These are phyloP conservation scores for Sphaeramia orbicularis DNA, from an alignment of 2,797 vertebrate genomes.

Conservation along the genomic window DNA sequence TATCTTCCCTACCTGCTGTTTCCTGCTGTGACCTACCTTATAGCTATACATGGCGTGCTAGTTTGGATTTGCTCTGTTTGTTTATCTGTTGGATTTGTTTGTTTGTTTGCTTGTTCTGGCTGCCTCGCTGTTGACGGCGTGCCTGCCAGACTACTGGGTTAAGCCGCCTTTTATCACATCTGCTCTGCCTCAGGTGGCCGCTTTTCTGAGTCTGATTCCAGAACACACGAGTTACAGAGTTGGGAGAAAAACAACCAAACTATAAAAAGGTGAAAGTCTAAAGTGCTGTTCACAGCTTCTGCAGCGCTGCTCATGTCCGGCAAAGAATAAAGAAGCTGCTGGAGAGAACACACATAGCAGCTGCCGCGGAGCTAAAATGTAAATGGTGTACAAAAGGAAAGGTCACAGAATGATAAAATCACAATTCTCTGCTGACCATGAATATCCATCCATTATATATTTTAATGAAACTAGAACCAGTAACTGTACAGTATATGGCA, in stretches of 20 bases:
- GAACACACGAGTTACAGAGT: constrained; percentile 8
- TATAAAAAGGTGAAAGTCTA: neutral
- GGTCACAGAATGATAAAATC: neutral
- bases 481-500: neutral
- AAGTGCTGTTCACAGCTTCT: constrained; percentile 1
- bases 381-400: neutral
- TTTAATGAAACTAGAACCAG: neutral
- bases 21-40: constrained; percentile 24
- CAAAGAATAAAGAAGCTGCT: neutral
- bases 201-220: constrained; percentile 32
- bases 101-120: constrained; percentile 57
- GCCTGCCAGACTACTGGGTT: constrained; percentile 54
- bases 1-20: constrained; percentile 1
- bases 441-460: neutral
- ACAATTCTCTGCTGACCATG: neutral
- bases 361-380: neutral
- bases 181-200: constrained; percentile 53
- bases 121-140: constrained; percentile 40
- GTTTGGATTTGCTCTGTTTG: constrained; percentile 56
- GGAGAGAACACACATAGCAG: neutral
- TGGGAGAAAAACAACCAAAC: constrained; percentile 33
- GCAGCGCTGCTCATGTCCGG: neutral
- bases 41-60: constrained; percentile 30
- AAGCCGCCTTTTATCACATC: constrained; percentile 63
- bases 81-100: constrained; percentile 60